Evolutionary conservation across 1,140 invertebrate species (phyloP), one percentile per base, ranked within the genome.

Genomic region (Polyergus mexicanus): DNA sequence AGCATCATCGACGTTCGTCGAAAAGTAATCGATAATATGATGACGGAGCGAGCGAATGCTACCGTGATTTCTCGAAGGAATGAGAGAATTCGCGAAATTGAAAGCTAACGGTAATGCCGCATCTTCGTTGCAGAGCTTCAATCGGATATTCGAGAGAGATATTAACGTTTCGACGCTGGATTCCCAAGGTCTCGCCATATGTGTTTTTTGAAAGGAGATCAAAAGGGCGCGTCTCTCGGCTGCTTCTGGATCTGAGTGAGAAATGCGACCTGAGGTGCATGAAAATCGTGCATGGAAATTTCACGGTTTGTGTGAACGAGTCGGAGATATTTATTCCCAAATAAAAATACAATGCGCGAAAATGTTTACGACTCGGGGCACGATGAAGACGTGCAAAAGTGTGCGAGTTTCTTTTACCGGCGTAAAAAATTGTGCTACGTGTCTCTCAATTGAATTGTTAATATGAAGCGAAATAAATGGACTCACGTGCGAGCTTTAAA

Each of bases 131-230:
- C 44, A 19, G 54, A 74, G 38, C 56, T 32, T 5, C n/a, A 51
- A 28, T 25, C 68, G 78, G 68, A 72, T 83, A 72, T 74, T 72
- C 68, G 54, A 74, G 68, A 74, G 68, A 44, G 19, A 72, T 72
- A 81, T 81, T 44, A 81, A 72, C 35, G 38, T 44, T 72, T 11
- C 28, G n/a, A 44, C 38, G 38, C 13, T 62, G 78, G 54, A 83
- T 71, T 60, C 51, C 11, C 51, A 22, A 56, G 38, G 8, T 74
- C 71, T 72, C 47, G n/a, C 28, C 78, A 72, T 69, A 69, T 54
- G 54, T 74, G 68, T 74, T 68, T 56, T 62, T 83, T 83, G 78
- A 62, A 47, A 63, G 22, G 41, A 32, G 78, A 83, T 74, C 78
- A 74, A 74, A n/a, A n/a, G n/a, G 72, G 66, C 66, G 54, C 54